A percentile compares a stretch with the other conserved stretches of the same genome.
Evolutionary conservation across 2,888 invertebrate species (phyloP).

Genomic region (Himalopsyche anomala): DNA sequence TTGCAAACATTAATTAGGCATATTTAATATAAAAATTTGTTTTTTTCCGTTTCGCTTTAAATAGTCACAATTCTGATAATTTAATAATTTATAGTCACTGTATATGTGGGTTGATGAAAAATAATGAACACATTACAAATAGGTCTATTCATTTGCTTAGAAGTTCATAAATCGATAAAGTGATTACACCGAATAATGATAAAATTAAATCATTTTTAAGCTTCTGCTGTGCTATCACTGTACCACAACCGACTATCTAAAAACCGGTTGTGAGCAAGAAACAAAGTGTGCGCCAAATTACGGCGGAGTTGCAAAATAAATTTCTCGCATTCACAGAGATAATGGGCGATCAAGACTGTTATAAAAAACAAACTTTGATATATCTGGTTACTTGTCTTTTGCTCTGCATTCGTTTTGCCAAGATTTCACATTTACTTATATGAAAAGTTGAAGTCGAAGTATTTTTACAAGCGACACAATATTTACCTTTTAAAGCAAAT

Average conservation of each 20-base stretch:
- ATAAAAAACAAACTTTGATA: neutral
- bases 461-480: slow-evolving; percentile 1
- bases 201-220: no score
- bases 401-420: slow-evolving; percentile 6
- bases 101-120: no score
- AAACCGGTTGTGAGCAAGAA: neutral
- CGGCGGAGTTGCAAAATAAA: slow-evolving; percentile 11
- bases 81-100: no score
- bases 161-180: no score
- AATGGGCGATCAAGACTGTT: slow-evolving; percentile 14
- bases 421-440: slow-evolving; percentile 36
- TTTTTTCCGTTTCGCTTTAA: no score
- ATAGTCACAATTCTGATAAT: no score
- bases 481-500: neutral
- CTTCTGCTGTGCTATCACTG: neutral
- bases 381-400: neutral
- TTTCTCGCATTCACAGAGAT: slow-evolving; percentile 21
- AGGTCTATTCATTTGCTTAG: no score
- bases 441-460: neutral
- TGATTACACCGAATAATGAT: no score
- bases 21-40: no score
- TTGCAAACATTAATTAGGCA: no score
- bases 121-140: no score
- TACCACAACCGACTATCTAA: neutral
- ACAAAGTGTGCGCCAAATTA: slow-evolving; percentile 36